A percentile compares a stretch with the other conserved stretches of the same genome.
phyloP scores from a whole-genome alignment of 2,797 vertebrate genomes.

The Coracias cyanogaster region DNA sequence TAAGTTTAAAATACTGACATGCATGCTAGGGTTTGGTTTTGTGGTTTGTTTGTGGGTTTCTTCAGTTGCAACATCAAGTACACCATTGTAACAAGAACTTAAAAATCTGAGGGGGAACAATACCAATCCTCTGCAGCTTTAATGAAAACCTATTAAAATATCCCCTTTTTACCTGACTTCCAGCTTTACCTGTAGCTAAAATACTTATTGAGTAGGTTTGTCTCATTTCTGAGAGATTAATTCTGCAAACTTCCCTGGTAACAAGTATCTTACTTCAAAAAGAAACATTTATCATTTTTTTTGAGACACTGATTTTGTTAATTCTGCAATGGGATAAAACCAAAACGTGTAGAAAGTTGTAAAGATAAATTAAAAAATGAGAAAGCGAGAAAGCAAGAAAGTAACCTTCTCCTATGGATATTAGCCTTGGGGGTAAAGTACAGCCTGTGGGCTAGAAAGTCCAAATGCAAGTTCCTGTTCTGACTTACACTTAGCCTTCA shows the following conservation, averaged over 20 bases:
- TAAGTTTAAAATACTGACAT: background rate
- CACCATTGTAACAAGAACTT: background rate
- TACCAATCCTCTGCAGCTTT: background rate
- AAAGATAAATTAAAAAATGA: background rate
- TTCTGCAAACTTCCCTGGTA: background rate
- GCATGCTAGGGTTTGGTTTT: background rate
- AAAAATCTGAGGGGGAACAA: background rate
- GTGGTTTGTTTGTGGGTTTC: background rate
- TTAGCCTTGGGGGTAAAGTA: background rate
- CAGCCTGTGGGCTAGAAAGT: background rate
- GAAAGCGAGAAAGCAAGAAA: background rate
- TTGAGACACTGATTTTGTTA: background rate
- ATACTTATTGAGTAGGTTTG: background rate
- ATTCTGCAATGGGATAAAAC: background rate
- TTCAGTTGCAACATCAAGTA: background rate
- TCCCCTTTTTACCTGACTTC: background rate
- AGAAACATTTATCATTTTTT: background rate
- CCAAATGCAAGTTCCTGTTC: background rate
- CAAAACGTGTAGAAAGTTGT: background rate
- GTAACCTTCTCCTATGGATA: background rate
- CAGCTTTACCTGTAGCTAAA: background rate
- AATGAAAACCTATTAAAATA: background rate
- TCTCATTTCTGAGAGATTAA: background rate
- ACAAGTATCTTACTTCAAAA: background rate
- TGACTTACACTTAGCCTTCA: background rate